phyloP scores from a whole-genome alignment of 2,888 invertebrate genomes.

The Microctonus aethiopoides region DNA sequence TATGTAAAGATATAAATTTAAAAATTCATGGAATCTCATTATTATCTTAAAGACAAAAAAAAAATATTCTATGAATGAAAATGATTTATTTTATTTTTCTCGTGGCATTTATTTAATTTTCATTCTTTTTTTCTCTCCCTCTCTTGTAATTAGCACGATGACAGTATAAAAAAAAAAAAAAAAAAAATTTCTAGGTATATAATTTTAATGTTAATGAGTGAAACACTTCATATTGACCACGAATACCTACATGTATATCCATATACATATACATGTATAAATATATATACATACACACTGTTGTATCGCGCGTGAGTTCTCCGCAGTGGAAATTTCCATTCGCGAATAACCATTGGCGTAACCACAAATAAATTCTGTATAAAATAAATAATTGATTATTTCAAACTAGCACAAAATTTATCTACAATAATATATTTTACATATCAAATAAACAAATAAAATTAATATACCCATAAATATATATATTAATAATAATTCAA shows the following conservation, averaged over 20 bases:
- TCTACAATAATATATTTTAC: neutral
- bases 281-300: constrained; percentile 37
- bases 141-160: neutral
- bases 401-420: neutral
- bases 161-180: neutral
- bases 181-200: neutral
- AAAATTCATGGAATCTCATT: neutral
- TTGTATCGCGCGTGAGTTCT: constrained; percentile 40
- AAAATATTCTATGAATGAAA: neutral
- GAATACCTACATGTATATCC: no score
- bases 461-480: neutral
- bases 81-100: neutral
- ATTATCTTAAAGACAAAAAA: neutral
- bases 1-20: no score
- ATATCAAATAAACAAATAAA: neutral
- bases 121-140: neutral
- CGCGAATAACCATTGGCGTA: constrained; percentile 60
- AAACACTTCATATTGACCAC: constrained; percentile 37
- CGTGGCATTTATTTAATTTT: no score
- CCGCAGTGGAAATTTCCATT: constrained; percentile 61
- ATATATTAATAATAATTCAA: no score
- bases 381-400: neutral
- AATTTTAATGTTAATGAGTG: constrained; percentile 53
- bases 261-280: neutral
- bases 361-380: constrained; percentile 29